These are phyloP conservation scores for Eira barbara DNA, from an alignment of 2,113 vertebrate species.

Conservation along the genomic window DNA sequence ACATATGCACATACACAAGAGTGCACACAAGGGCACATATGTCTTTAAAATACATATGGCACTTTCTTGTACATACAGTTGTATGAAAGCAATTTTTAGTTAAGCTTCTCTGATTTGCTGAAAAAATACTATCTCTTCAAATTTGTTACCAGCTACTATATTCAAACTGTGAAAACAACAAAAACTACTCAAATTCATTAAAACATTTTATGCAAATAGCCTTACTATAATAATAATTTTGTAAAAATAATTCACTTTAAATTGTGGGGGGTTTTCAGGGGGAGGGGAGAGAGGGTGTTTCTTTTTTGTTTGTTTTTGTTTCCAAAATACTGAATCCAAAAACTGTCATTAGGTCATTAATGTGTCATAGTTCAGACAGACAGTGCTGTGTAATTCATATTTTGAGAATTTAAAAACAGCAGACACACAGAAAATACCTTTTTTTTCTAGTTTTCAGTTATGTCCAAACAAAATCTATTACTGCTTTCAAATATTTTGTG, in stretches of 20 bases:
- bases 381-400: neutral
- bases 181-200: neutral
- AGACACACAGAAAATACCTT: constrained; percentile 42
- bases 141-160: neutral
- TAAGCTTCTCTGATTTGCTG: neutral
- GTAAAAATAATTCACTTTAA: constrained; percentile 41
- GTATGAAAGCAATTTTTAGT: neutral
- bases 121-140: neutral
- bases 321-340: constrained; percentile 49
- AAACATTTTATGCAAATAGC: neutral
- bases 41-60: neutral
- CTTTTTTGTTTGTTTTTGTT: constrained; percentile 41
- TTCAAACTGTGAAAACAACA: constrained; percentile 4
- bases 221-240: neutral
- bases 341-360: constrained; percentile 12
- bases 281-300: neutral
- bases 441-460: constrained; percentile 35
- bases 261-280: neutral
- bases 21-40: neutral
- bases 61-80: neutral
- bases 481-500: constrained; percentile 4
- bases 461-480: constrained; percentile 12
- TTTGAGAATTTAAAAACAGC: constrained; percentile 37
- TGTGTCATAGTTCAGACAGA: constrained; percentile 54
- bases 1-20: neutral